phyloP scores from a whole-genome alignment of 2,888 invertebrate genomes.

The Gerris lacustris region DNA sequence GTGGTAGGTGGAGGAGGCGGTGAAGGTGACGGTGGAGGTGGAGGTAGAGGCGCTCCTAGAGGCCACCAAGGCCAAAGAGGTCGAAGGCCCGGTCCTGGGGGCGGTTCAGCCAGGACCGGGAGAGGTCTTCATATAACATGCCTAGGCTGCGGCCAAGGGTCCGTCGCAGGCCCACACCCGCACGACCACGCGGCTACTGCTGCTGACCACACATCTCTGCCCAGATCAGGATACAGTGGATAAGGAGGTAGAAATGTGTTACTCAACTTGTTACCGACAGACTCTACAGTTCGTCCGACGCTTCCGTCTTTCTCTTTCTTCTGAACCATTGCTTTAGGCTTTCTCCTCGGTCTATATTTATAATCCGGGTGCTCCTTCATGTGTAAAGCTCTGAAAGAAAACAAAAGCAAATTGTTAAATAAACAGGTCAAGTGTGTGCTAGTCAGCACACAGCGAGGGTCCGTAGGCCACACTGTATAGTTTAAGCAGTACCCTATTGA shows the following conservation, averaged over 20 bases:
- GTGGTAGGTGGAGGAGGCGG: conserved; percentile 24
- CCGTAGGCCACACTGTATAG: too few species aligned
- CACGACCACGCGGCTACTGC: conserved; percentile 37
- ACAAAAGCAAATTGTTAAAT: not conserved
- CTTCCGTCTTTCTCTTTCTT: conserved; percentile 54
- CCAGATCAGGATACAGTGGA: conserved; percentile 43
- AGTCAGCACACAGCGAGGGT: too few species aligned
- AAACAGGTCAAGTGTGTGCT: not conserved
- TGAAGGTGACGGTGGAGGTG: conserved; percentile 23
- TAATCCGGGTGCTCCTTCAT: conserved; percentile 91
- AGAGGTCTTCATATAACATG: conserved; percentile 78
- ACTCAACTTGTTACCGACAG: conserved; percentile 35
- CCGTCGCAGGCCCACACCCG: conserved; percentile 39
- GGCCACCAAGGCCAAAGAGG: conserved; percentile 37
- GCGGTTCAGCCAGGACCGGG: conserved; percentile 59
- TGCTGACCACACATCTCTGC: conserved; percentile 40
- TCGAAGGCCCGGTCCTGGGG: conserved; percentile 53
- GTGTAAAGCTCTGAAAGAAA: conserved; percentile 42
- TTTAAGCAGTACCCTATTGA: too few species aligned
- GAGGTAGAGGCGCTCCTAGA: conserved; percentile 35
- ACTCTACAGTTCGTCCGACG: conserved; percentile 38
- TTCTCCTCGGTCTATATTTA: conserved; percentile 76
- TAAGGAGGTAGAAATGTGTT: conserved; percentile 56
- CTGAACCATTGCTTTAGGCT: conserved; percentile 64
- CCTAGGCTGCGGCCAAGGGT: conserved; percentile 34